phyloP scores from a whole-genome alignment of 1,140 invertebrate species.

The Triops cancriformis region DNA sequence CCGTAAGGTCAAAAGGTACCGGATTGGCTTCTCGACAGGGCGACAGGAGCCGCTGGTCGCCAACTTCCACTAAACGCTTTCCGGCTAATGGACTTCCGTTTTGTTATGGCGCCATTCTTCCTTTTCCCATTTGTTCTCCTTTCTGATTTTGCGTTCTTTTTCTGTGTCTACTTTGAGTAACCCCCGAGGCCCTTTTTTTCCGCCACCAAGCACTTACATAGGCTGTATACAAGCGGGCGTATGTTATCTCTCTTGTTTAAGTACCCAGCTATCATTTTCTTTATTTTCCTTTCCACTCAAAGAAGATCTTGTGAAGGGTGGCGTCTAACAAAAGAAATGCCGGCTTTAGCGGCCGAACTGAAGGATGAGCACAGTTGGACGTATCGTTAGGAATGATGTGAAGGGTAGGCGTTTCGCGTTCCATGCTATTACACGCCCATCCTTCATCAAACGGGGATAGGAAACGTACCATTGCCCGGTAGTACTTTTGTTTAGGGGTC shows the following conservation, averaged over 20 bases:
- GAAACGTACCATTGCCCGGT: not conserved
- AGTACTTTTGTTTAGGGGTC: not conserved
- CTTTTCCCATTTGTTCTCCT: not conserved
- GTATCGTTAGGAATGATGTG: not conserved
- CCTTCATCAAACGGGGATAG: not conserved
- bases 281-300: not conserved
- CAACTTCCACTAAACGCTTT: not conserved
- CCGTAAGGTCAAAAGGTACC: not conserved
- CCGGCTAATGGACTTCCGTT: not conserved
- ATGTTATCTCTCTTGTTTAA: not conserved
- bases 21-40: not conserved
- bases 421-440: conserved; percentile 8
- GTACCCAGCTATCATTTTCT: not conserved
- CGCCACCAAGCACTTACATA: not conserved
- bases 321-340: not conserved
- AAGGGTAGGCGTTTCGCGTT: not conserved
- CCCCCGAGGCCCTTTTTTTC: not conserved
- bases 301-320: not conserved
- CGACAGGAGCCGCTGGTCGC: not conserved
- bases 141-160: not conserved
- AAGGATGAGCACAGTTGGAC: not conserved
- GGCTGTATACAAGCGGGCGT: not conserved
- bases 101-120: not conserved
- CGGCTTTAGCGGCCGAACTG: not conserved
- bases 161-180: not conserved